A percentile compares a stretch with the other conserved stretches of the same genome.
Evolutionary conservation across 2,113 vertebrate species (phyloP).

Genomic region (Struthio camelus): DNA sequence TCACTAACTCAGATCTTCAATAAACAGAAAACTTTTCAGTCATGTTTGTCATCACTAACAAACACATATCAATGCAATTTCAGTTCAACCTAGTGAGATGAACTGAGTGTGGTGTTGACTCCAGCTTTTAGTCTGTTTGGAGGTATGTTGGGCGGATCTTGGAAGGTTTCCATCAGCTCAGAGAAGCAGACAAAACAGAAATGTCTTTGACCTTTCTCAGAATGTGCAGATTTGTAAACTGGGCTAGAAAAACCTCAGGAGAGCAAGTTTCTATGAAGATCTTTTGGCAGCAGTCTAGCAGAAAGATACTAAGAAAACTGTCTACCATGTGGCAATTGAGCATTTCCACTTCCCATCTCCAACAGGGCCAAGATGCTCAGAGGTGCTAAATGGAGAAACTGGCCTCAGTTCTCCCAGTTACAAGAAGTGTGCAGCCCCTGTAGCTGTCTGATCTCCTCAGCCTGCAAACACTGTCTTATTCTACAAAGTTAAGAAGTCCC

Average conservation of each 20-base stretch:
- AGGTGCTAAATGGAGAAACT: background rate
- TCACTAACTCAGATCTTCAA: background rate
- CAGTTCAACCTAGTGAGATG: background rate
- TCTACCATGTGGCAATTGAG: background rate
- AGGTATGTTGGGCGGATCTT: background rate
- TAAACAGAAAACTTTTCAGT: background rate
- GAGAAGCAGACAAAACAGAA: background rate
- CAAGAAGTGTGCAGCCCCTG: accelerated
- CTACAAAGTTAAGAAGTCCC: background rate
- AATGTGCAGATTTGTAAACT: background rate
- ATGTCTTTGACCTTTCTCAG: background rate
- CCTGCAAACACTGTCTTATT: background rate
- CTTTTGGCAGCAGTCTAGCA: background rate
- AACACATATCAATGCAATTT: background rate
- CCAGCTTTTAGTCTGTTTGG: background rate
- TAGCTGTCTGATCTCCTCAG: background rate
- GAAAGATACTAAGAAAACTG: background rate
- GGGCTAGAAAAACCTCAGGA: background rate
- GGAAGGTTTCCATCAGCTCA: background rate
- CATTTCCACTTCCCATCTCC: background rate
- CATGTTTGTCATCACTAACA: background rate
- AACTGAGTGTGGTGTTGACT: background rate
- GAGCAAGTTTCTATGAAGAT: background rate
- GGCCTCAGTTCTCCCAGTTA: background rate
- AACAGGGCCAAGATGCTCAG: background rate